Conservation (phyloP, 1,140 invertebrate genomes). For the Atopsyche davidsoni region DNA sequence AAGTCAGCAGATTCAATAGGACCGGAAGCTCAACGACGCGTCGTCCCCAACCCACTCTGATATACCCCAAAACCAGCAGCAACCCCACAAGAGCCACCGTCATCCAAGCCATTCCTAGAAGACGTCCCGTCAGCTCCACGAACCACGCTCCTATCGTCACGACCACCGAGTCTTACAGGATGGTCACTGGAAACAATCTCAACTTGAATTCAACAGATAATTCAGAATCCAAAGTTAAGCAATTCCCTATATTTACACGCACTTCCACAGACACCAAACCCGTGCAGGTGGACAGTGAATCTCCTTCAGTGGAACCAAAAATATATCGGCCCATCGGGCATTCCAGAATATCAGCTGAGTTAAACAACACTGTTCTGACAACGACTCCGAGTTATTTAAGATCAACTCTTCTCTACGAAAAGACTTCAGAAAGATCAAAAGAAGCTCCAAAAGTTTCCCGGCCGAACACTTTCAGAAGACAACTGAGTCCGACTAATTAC, state of each 20-base stretch:
- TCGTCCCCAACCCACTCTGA: slow-evolving; percentile 41
- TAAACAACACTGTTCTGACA: slow-evolving; percentile 16
- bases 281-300: slow-evolving; percentile 9
- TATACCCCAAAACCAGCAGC: slow-evolving; percentile 43
- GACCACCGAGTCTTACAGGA: slow-evolving; percentile 30
- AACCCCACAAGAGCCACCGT: slow-evolving; percentile 50
- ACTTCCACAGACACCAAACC: slow-evolving; percentile 13
- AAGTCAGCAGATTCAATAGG: slow-evolving; percentile 42
- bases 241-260: slow-evolving; percentile 28
- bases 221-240: slow-evolving; percentile 10
- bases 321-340: slow-evolving; percentile 19
- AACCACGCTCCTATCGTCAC: slow-evolving; percentile 20
- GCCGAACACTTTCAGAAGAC: slow-evolving; percentile 51
- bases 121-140: slow-evolving; percentile 37
- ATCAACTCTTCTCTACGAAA: slow-evolving; percentile 46
- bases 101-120: slow-evolving; percentile 55
- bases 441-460: slow-evolving; percentile 27
- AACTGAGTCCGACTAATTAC: slow-evolving; percentile 46
- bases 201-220: slow-evolving; percentile 5
- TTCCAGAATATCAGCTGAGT: slow-evolving; percentile 12
- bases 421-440: slow-evolving; percentile 42
- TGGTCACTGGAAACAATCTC: slow-evolving; percentile 18
- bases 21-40: slow-evolving; percentile 42
- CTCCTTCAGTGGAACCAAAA: slow-evolving; percentile 17
- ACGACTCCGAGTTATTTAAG: slow-evolving; percentile 18